phyloP scores from a whole-genome alignment of 1,140 invertebrate species.

The Thalassaphorura encarpata region DNA sequence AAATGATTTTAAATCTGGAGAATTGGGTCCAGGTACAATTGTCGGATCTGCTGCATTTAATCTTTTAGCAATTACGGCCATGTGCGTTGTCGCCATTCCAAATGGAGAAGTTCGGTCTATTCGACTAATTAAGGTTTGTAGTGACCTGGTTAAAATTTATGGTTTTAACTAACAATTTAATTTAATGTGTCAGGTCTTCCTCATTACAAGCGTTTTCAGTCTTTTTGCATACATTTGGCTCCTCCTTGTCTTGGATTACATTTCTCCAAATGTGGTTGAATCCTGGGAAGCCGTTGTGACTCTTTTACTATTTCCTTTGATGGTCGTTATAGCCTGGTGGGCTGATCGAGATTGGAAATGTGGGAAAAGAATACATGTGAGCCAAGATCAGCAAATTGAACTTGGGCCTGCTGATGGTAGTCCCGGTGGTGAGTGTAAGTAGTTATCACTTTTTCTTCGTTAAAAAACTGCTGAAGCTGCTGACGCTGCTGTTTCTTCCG shows the following conservation, averaged over 20 bases:
- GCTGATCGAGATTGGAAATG: conserved; percentile 40
- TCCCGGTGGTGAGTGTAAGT: background rate
- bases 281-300: conserved; percentile 53
- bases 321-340: conserved; percentile 46
- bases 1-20: conserved; percentile 45
- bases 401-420: background rate
- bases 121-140: conserved; percentile 44
- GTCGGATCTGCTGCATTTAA: conserved; percentile 57
- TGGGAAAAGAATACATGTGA: background rate
- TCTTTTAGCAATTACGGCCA: conserved; percentile 47
- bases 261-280: conserved; percentile 42
- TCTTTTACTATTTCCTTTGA: conserved; percentile 47
- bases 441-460: too few species aligned
- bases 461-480: too few species aligned
- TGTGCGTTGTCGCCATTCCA: conserved; percentile 48
- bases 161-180: background rate
- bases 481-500: too few species aligned
- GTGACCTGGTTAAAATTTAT: conserved; percentile 22
- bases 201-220: conserved; percentile 45
- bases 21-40: conserved; percentile 52
- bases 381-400: too few species aligned
- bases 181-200: conserved; percentile 44
- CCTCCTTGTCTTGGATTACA: background rate
- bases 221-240: conserved; percentile 55
- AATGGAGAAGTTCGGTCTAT: conserved; percentile 41